Conservation (phyloP, 2,888 invertebrate species). For the Carpatolechia fugitivella region DNA sequence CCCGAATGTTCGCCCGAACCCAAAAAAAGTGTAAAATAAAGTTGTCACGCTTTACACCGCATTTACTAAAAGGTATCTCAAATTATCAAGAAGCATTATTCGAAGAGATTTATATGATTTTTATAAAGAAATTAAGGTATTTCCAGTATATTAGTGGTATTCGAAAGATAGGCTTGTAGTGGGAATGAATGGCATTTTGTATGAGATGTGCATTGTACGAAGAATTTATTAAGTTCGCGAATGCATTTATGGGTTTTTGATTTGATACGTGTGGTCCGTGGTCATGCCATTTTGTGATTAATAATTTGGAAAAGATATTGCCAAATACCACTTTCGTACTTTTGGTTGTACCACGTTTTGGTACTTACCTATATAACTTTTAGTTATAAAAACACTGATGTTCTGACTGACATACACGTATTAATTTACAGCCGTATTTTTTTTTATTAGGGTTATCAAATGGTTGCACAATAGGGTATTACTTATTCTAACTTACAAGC, state of each 20-base stretch:
- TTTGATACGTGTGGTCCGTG: conserved; percentile 13
- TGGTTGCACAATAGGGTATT: too few species aligned
- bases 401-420: too few species aligned
- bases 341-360: neutral
- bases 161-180: conserved; percentile 28
- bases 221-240: conserved; percentile 9
- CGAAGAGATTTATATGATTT: conserved; percentile 60
- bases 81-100: conserved; percentile 42
- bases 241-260: conserved; percentile 22
- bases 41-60: conserved; percentile 53
- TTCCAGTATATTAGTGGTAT: conserved; percentile 28
- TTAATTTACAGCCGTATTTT: too few species aligned
- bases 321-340: neutral
- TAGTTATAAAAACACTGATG: too few species aligned
- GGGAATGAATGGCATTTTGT: conserved; percentile 16
- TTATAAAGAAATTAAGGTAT: conserved; percentile 57
- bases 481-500: too few species aligned
- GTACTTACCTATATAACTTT: too few species aligned
- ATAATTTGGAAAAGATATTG: neutral
- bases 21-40: conserved; percentile 45
- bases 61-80: conserved; percentile 41
- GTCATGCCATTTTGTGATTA: neutral
- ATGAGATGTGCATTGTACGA: conserved; percentile 13
- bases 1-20: conserved; percentile 31
- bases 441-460: too few species aligned